A percentile compares a stretch with the other conserved stretches of the same genome.
Evolutionary conservation across 2,113 vertebrate genomes (phyloP).

Genomic region (Dipodomys stephensi): DNA sequence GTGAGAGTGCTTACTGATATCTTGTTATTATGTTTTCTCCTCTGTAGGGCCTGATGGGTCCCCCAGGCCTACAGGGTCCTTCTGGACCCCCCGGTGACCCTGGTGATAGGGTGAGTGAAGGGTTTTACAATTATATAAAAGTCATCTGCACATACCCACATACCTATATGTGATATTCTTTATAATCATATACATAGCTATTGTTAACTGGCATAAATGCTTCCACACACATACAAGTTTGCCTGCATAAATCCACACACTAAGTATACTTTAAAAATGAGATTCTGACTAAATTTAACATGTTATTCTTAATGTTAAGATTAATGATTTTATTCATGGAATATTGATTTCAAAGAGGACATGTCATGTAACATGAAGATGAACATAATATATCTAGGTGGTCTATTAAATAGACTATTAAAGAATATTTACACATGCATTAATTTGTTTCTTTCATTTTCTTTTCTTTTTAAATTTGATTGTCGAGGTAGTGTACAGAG

Average conservation of each 20-base stretch:
- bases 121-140: background rate
- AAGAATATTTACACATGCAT: background rate
- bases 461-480: too few relatives aligned
- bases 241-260: background rate
- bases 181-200: background rate
- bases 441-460: background rate
- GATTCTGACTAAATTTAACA: background rate
- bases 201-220: background rate
- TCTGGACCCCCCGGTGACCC: constrained; percentile 94
- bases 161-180: background rate
- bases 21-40: constrained; percentile 44
- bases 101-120: constrained; percentile 94
- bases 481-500: too few relatives aligned
- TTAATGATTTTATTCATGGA: background rate
- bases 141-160: background rate
- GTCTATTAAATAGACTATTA: background rate
- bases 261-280: background rate
- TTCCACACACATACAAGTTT: background rate
- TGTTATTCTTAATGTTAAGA: background rate
- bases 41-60: constrained; percentile 95
- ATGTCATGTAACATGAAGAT: background rate
- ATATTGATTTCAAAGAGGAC: background rate
- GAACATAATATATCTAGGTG: background rate
- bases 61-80: constrained; percentile 94
- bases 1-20: constrained; percentile 11